Conservation (phyloP, 1,140 invertebrate species). For the Diabrotica undecimpunctata region DNA sequence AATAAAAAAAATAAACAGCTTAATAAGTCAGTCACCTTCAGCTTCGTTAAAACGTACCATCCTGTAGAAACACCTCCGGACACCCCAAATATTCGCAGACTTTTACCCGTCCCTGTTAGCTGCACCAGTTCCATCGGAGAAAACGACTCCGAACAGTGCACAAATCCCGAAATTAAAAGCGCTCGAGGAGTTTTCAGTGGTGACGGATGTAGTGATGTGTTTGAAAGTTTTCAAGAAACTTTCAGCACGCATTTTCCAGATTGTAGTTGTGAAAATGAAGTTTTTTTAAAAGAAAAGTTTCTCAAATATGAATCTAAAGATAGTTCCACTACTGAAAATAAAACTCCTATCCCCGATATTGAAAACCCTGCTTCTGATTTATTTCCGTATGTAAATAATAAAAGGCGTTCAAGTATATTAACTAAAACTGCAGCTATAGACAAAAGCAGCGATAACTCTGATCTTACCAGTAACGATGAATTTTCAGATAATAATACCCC, state of each 20-base stretch:
- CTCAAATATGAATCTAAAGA: neutral
- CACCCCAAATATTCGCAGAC: neutral
- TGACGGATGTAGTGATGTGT: neutral
- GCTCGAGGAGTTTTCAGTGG: neutral
- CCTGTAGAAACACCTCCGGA: neutral
- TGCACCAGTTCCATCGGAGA: neutral
- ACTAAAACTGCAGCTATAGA: no score
- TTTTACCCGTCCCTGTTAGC: neutral
- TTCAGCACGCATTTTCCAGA: neutral
- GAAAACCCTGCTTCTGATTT: neutral
- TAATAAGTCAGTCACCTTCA: conserved; percentile 3
- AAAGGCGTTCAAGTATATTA: no score
- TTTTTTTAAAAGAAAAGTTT: conserved; percentile 5
- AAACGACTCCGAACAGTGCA: neutral
- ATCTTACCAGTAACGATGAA: no score
- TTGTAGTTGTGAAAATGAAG: neutral
- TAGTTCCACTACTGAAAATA: neutral
- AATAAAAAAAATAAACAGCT: no score
- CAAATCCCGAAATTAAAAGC: neutral
- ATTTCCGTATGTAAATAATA: neutral
- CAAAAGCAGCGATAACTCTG: no score
- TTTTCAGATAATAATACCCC: no score
- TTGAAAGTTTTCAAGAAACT: conserved; percentile 5
- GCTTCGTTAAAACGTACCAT: neutral
- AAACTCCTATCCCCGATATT: neutral